phyloP scores from a whole-genome alignment of 2,797 vertebrate genomes.

The Philypnodon macrostomus region DNA sequence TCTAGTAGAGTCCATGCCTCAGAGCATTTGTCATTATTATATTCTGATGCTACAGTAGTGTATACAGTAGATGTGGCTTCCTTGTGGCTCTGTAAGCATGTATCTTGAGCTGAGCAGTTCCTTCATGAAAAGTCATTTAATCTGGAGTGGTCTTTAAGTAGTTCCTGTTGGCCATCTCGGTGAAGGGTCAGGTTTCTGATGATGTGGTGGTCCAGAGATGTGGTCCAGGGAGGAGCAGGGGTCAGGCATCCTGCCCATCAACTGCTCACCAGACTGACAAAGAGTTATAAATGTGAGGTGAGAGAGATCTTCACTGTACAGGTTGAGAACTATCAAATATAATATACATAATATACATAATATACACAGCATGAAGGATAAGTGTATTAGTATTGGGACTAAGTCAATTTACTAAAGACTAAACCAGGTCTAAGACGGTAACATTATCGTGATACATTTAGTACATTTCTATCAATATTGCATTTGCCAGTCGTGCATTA shows the following conservation, averaged over 20 bases:
- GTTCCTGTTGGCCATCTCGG: slow-evolving; percentile 16
- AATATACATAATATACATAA: too few species aligned
- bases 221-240: slow-evolving; percentile 25
- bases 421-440: too few species aligned
- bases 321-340: too few species aligned
- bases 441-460: too few species aligned
- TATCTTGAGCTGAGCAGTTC: slow-evolving; percentile 3
- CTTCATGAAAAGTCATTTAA: slow-evolving; percentile 26
- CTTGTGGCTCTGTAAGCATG: neutral
- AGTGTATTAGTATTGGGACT: too few species aligned
- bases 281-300: slow-evolving; percentile 1
- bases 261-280: slow-evolving; percentile 6
- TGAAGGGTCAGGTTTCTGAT: slow-evolving; percentile 25
- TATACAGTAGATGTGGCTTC: neutral
- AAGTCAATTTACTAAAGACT: too few species aligned
- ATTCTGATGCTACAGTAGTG: slow-evolving; percentile 1
- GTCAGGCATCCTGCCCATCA: slow-evolving; percentile 24
- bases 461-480: too few species aligned
- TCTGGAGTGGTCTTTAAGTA: slow-evolving; percentile 23
- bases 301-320: neutral
- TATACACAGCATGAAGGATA: too few species aligned
- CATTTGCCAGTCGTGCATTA: too few species aligned
- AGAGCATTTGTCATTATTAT: too few species aligned
- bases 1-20: too few species aligned
- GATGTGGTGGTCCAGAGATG: slow-evolving; percentile 16